phyloP scores from a whole-genome alignment of 2,797 vertebrate genomes.

The Schizopygopsis malacanthus region DNA sequence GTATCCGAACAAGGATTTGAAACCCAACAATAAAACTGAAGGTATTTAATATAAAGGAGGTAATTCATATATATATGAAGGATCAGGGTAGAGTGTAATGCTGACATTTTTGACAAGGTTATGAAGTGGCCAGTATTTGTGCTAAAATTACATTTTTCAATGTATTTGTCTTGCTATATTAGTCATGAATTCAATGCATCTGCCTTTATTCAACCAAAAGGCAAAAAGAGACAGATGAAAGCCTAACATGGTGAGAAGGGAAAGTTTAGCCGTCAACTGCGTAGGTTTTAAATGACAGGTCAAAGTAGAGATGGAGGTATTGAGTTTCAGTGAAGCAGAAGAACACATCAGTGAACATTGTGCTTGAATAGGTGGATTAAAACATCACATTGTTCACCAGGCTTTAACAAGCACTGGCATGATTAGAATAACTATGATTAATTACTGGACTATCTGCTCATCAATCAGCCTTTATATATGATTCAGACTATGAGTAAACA shows the following conservation, averaged over 20 bases:
- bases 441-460: conserved; percentile 35
- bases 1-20: not conserved
- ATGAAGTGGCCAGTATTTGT: not conserved
- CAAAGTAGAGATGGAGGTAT: conserved; percentile 9
- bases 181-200: not conserved
- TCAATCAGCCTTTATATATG: conserved; percentile 7
- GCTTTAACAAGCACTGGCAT: conserved; percentile 42
- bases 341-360: conserved; percentile 30
- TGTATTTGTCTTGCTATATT: not conserved
- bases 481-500: conserved; percentile 29
- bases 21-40: not conserved
- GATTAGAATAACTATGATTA: conserved; percentile 36
- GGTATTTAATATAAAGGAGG: not conserved
- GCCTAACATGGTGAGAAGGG: not conserved
- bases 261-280: not conserved
- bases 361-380: conserved; percentile 41
- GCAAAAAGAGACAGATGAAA: not conserved
- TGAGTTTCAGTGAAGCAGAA: conserved; percentile 54
- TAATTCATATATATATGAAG: not conserved
- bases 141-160: not conserved
- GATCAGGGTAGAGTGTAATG: not conserved
- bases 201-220: not conserved
- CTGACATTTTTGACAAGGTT: conserved; percentile 5
- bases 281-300: not conserved
- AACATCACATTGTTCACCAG: conserved; percentile 27